Evolutionary conservation across 2,888 invertebrate genomes (phyloP).

Genomic region (Synergus gifuensis): DNA sequence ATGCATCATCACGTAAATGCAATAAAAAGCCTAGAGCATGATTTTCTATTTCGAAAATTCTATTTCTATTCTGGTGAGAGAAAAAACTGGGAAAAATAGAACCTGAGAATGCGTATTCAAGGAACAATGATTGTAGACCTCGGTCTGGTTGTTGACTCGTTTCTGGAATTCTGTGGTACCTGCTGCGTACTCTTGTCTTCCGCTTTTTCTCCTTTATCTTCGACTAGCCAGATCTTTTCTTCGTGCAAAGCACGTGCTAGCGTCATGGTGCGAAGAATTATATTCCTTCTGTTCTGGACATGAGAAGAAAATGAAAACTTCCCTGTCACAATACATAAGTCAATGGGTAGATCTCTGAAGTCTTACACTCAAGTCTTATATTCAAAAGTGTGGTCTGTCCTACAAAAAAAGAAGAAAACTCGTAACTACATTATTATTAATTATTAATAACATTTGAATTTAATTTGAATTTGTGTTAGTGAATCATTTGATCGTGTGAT

Average conservation of each 20-base stretch:
- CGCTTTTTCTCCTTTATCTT: neutral
- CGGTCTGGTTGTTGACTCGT: neutral
- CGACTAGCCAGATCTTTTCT: neutral
- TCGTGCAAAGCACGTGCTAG: slow-evolving; percentile 25
- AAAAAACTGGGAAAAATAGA: neutral
- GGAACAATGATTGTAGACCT: neutral
- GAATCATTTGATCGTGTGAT: no score
- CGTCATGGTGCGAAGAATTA: slow-evolving; percentile 9
- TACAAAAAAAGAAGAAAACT: neutral
- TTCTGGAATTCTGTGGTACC: slow-evolving; percentile 11
- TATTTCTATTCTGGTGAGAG: neutral
- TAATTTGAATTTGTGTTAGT: no score
- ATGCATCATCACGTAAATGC: neutral
- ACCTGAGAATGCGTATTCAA: neutral
- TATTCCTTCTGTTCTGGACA: neutral
- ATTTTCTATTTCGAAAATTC: neutral
- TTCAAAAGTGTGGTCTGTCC: neutral
- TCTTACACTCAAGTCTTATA: neutral
- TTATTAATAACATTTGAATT: no score
- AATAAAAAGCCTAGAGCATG: neutral
- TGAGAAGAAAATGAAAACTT: slow-evolving; percentile 4
- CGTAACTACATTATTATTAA: no score
- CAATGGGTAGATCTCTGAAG: neutral
- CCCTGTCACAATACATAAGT: neutral
- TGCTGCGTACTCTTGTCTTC: neutral